Conservation (phyloP, 37 sponge, comb jelly and placozoan genomes). For the Chondrosia reniformis region DNA sequence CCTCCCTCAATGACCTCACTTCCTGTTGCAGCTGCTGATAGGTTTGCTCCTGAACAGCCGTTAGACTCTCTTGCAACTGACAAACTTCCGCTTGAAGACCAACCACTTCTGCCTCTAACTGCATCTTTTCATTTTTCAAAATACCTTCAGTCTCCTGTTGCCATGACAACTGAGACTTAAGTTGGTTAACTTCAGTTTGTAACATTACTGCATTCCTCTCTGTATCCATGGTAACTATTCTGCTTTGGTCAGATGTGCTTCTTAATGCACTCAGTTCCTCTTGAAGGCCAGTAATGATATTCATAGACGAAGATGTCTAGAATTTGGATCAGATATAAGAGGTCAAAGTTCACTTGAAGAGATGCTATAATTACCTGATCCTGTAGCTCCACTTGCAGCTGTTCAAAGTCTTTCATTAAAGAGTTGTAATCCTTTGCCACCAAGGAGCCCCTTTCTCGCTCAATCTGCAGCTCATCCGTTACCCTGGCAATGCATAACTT, state of each 20-base stretch:
- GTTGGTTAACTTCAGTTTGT: background rate
- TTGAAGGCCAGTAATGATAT: background rate
- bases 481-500: slow-evolving; percentile 3
- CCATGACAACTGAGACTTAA: background rate
- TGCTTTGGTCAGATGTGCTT: background rate
- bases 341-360: no score
- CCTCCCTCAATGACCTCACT: background rate
- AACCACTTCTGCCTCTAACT: slow-evolving; percentile 6
- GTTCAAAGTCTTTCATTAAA: slow-evolving; percentile 1
- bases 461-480: slow-evolving; percentile 11
- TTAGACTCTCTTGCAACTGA: slow-evolving; percentile 11
- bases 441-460: background rate
- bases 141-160: background rate
- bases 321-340: background rate
- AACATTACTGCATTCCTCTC: background rate
- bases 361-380: background rate
- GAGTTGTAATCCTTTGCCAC: background rate
- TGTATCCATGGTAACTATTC: background rate
- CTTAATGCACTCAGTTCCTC: background rate
- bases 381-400: slow-evolving; percentile 1
- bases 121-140: background rate
- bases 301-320: background rate
- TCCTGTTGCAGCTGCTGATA: background rate
- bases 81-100: background rate
- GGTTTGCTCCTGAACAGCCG: background rate